Conservation (phyloP, 2,113 vertebrate species). For the Chinchilla lanigera region DNA sequence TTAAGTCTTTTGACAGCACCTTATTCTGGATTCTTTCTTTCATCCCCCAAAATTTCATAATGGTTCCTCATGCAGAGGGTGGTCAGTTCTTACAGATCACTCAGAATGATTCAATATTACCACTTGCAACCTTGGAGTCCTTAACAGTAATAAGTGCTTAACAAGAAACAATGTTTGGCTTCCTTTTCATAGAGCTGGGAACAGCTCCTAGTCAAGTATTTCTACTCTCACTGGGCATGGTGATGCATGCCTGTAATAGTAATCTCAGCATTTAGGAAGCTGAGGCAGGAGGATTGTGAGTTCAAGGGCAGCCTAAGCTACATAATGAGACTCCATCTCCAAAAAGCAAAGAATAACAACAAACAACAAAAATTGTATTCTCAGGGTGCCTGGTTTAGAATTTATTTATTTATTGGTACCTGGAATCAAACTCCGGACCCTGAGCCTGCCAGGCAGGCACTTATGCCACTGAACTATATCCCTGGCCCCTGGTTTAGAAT, state of each 20-base stretch:
- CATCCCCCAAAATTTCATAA: neutral
- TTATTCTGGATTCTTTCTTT: neutral
- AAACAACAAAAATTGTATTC: neutral
- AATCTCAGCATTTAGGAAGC: neutral
- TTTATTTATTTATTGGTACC: too few species aligned
- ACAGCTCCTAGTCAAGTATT: neutral
- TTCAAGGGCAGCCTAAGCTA: neutral
- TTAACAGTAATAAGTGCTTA: neutral
- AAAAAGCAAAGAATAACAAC: neutral
- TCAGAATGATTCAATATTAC: neutral
- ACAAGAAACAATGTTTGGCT: neutral
- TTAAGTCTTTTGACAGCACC: neutral
- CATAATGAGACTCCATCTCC: neutral
- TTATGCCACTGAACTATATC: too few species aligned
- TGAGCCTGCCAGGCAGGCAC: too few species aligned
- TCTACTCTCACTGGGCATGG: neutral
- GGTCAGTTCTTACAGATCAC: neutral
- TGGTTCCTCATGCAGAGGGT: neutral
- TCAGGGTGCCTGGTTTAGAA: neutral
- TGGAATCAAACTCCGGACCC: too few species aligned
- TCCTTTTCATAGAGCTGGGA: neutral
- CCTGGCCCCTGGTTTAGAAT: too few species aligned
- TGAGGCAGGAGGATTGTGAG: neutral
- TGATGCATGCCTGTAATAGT: neutral
- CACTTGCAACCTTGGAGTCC: neutral